Evolutionary conservation across 2,888 invertebrate genomes (phyloP).

Genomic region (Oasisia sp.): DNA sequence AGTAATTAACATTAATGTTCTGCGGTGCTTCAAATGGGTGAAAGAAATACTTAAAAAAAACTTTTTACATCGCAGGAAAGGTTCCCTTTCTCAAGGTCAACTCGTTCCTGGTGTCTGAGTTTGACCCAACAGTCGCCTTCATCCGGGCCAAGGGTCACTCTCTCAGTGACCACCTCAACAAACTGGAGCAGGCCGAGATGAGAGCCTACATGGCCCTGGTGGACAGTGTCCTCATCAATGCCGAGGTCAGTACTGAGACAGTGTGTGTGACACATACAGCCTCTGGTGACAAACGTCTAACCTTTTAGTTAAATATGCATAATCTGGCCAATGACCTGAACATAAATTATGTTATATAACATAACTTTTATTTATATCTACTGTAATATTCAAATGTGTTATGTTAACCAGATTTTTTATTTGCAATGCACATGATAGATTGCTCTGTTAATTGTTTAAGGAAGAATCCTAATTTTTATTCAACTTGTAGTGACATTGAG

Average conservation of each 20-base stretch:
- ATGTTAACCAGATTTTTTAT: too few relatives aligned
- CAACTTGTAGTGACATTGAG: neutral
- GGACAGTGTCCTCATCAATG: conserved; percentile 84
- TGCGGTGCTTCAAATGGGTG: neutral
- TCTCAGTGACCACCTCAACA: conserved; percentile 77
- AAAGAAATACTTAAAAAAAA: neutral
- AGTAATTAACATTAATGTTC: neutral
- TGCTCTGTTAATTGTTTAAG: too few relatives aligned
- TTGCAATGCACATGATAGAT: too few relatives aligned
- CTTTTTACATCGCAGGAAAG: conserved; percentile 71
- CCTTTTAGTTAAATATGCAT: too few relatives aligned
- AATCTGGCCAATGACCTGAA: too few relatives aligned
- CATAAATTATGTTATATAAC: too few relatives aligned
- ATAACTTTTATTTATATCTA: too few relatives aligned
- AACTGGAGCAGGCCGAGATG: conserved; percentile 87
- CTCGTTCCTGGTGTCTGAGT: conserved; percentile 86
- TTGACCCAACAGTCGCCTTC: conserved; percentile 91
- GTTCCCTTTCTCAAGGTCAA: conserved; percentile 94
- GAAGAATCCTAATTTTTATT: too few relatives aligned
- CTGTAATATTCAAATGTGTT: too few relatives aligned
- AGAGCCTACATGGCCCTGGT: conserved; percentile 92
- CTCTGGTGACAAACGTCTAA: neutral
- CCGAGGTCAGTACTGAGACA: conserved; percentile 74
- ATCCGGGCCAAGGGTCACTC: conserved; percentile 85
- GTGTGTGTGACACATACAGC: neutral